These are phyloP conservation scores for Microtus agrestis DNA, from an alignment of 2,797 vertebrate genomes.

Conservation along the genomic window DNA sequence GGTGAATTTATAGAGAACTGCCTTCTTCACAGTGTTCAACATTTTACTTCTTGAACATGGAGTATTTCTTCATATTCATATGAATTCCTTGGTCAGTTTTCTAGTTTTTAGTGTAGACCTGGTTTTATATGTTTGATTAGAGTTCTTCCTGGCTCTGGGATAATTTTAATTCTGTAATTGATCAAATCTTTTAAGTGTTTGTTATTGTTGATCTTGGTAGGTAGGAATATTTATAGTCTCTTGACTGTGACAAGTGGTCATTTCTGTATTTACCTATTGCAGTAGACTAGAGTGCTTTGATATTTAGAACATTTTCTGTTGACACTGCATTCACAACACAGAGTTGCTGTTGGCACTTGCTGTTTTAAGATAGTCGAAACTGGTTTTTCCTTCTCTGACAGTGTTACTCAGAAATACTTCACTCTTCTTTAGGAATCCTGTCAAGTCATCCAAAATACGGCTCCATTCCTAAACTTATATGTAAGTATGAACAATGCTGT, in stretches of 20 bases:
- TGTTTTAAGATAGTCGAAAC: slow-evolving; percentile 19
- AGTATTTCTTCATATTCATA: not conserved
- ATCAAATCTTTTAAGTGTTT: not conserved
- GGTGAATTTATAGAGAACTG: not conserved
- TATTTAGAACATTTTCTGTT: slow-evolving; percentile 50
- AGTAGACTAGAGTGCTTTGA: not conserved
- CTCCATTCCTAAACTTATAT: slow-evolving; percentile 89
- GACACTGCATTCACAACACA: slow-evolving; percentile 16
- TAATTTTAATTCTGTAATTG: not conserved
- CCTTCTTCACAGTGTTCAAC: not conserved
- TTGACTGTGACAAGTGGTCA: slow-evolving; percentile 2
- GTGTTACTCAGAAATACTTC: slow-evolving; percentile 68
- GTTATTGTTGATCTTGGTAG: not conserved
- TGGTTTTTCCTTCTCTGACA: slow-evolving; percentile 37
- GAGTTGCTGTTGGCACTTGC: slow-evolving; percentile 24
- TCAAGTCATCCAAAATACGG: slow-evolving; percentile 89
- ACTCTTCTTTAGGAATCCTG: slow-evolving; percentile 88
- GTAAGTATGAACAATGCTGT: slow-evolving; percentile 88
- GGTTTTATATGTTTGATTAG: not conserved
- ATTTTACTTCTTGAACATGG: not conserved
- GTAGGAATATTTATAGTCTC: not conserved
- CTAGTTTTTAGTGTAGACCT: not conserved
- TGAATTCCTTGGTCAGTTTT: not conserved
- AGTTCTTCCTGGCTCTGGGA: not conserved
- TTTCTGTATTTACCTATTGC: slow-evolving; percentile 24